A percentile compares a stretch with the other conserved stretches of the same genome.
Evolutionary conservation across 2,888 invertebrate species (phyloP).

Genomic region (Penaeus monodon): DNA sequence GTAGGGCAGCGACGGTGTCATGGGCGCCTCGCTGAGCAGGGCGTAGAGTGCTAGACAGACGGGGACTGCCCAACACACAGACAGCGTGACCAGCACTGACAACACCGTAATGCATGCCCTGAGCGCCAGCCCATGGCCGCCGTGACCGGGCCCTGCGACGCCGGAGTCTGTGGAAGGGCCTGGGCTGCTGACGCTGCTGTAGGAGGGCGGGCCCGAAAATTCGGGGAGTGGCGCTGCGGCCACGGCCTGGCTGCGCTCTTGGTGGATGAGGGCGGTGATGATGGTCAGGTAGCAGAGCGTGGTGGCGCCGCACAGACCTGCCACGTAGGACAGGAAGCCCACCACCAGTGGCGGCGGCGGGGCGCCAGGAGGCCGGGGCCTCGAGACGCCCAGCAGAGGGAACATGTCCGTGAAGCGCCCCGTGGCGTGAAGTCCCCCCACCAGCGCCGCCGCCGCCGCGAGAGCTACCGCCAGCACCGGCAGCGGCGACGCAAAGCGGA

Average conservation of each 20-base stretch:
- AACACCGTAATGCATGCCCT: conserved; percentile 36
- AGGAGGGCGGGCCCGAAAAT: background rate
- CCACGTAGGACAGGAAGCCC: conserved; percentile 25
- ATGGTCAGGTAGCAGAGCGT: conserved; percentile 9
- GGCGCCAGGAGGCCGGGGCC: background rate
- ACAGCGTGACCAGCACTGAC: conserved; percentile 34
- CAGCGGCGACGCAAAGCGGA: background rate
- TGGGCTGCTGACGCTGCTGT: background rate
- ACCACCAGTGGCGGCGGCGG: conserved; percentile 6
- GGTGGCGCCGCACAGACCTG: conserved; percentile 17
- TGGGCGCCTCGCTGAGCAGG: background rate
- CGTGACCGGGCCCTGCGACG: background rate
- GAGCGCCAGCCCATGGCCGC: conserved; percentile 19
- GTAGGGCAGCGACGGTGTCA: conserved; percentile 31
- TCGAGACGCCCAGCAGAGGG: conserved; percentile 15
- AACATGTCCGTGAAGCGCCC: conserved; percentile 4
- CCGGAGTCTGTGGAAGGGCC: background rate
- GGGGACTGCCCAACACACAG: conserved; percentile 40
- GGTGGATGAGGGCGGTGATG: too few species aligned
- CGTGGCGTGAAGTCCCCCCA: conserved; percentile 21
- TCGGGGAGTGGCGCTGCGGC: too few species aligned
- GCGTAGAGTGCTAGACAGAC: conserved; percentile 35
- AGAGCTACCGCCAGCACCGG: conserved; percentile 13
- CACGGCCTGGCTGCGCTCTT: too few species aligned
- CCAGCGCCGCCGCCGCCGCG: background rate